These are phyloP conservation scores for Atherinomorus stipes DNA, from an alignment of 2,113 vertebrate species.

Conservation along the genomic window DNA sequence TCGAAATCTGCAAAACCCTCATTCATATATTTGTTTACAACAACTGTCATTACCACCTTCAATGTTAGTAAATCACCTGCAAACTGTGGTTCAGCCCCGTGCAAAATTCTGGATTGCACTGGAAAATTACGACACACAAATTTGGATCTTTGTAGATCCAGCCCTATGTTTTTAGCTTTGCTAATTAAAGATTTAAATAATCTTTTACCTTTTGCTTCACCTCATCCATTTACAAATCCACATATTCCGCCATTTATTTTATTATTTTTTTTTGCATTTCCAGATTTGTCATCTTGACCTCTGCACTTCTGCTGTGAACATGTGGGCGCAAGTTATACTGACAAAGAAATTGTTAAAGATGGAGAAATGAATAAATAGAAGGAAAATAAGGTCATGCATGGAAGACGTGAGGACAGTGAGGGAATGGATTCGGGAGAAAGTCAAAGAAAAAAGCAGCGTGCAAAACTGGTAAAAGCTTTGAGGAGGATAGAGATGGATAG, in stretches of 20 bases:
- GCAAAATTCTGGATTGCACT: too few species aligned
- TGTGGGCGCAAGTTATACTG: conserved; percentile 20
- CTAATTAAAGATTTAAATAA: too few species aligned
- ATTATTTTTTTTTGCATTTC: background rate
- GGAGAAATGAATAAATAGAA: conserved; percentile 23
- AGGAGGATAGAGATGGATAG: conserved; percentile 51
- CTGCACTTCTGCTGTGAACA: background rate
- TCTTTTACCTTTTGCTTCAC: too few species aligned
- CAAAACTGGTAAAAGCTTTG: conserved; percentile 58
- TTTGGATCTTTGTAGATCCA: too few species aligned
- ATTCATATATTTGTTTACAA: too few species aligned
- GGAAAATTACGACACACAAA: too few species aligned
- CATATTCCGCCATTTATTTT: background rate
- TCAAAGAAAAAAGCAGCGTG: conserved; percentile 28
- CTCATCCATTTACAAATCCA: conserved; percentile 26
- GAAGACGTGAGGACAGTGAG: conserved; percentile 26
- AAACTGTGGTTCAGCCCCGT: too few species aligned
- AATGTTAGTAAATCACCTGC: too few species aligned
- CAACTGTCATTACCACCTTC: too few species aligned
- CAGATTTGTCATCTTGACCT: conserved; percentile 30
- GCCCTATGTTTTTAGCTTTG: too few species aligned
- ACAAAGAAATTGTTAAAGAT: conserved; percentile 28
- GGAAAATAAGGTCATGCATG: conserved; percentile 16
- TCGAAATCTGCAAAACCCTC: too few species aligned
- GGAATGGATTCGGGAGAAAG: conserved; percentile 21